Evolutionary conservation across 1,140 invertebrate genomes (phyloP).

Genomic region (Platyscapa corneri): DNA sequence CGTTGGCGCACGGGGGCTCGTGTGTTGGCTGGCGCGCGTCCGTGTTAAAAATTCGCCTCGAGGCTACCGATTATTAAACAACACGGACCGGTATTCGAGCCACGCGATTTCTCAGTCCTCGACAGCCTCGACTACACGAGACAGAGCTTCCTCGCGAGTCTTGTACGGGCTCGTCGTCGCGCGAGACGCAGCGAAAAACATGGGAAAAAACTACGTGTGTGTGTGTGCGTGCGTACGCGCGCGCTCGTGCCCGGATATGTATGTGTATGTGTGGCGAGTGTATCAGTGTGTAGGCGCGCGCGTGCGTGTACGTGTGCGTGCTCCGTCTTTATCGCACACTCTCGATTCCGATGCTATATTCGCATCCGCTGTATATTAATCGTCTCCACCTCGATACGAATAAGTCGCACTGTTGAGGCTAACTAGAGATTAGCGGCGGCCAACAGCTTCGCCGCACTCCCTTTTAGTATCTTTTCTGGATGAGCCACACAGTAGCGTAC

Average conservation of each 20-base stretch:
- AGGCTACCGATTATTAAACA: conserved; percentile 8
- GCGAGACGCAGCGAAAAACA: conserved; percentile 42
- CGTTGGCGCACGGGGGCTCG: conserved; percentile 30
- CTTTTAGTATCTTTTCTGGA: background rate
- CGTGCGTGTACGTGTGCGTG: background rate
- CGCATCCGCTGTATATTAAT: background rate
- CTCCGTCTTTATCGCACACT: background rate
- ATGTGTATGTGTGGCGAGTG: background rate
- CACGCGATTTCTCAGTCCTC: conserved; percentile 11
- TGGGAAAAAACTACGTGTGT: conserved; percentile 31
- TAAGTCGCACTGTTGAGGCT: background rate
- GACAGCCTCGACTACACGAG: conserved; percentile 8
- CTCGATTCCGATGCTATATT: conserved; percentile 14
- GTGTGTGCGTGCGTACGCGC: background rate
- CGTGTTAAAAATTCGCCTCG: conserved; percentile 17
- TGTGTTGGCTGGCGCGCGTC: conserved; percentile 11
- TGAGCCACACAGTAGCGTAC: background rate
- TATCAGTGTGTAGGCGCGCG: background rate
- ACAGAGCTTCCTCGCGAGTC: conserved; percentile 26
- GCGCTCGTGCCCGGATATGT: background rate
- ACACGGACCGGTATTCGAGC: conserved; percentile 8
- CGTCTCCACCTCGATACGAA: background rate
- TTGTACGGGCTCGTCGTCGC: conserved; percentile 36
- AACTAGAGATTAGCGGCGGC: background rate
- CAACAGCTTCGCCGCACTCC: background rate